Evolutionary conservation across 2,113 vertebrate species (phyloP).

Genomic region (Lethenteron reissneri): DNA sequence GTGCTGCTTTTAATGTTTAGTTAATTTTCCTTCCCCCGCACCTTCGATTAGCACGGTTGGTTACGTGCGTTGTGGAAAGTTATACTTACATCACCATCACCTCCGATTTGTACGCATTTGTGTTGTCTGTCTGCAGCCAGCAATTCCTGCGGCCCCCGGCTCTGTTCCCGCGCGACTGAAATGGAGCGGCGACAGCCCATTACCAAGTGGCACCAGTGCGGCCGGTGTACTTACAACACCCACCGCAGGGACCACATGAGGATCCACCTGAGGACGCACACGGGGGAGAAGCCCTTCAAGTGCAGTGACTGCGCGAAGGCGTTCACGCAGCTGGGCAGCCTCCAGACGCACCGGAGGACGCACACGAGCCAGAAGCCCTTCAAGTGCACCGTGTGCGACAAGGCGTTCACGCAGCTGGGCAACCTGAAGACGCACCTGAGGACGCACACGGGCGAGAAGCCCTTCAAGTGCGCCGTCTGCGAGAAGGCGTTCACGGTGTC

Average conservation of each 20-base stretch:
- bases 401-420: neutral
- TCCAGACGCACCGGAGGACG: neutral
- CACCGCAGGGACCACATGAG: neutral
- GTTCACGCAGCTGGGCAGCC: neutral
- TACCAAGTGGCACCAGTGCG: too few relatives aligned
- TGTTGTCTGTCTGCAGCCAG: too few relatives aligned
- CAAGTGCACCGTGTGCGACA: slow-evolving; percentile 1
- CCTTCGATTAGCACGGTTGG: too few relatives aligned
- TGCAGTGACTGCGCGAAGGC: neutral
- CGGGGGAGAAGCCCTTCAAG: slow-evolving; percentile 7
- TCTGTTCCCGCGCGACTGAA: too few relatives aligned
- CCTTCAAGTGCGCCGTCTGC: neutral
- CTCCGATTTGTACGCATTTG: too few relatives aligned
- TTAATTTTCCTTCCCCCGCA: too few relatives aligned
- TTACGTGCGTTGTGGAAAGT: too few relatives aligned
- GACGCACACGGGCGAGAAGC: neutral
- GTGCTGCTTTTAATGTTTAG: too few relatives aligned
- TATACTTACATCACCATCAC: too few relatives aligned
- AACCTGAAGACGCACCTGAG: neutral
- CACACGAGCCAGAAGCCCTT: slow-evolving; percentile 8
- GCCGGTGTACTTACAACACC: too few relatives aligned
- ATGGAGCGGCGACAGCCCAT: too few relatives aligned
- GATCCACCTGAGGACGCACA: slow-evolving; percentile 7
- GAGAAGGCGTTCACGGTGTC: neutral
- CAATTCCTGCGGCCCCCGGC: too few relatives aligned